Conservation (phyloP, 53 echinoderm and acorn worm genomes). For the Echinometra lucunter region DNA sequence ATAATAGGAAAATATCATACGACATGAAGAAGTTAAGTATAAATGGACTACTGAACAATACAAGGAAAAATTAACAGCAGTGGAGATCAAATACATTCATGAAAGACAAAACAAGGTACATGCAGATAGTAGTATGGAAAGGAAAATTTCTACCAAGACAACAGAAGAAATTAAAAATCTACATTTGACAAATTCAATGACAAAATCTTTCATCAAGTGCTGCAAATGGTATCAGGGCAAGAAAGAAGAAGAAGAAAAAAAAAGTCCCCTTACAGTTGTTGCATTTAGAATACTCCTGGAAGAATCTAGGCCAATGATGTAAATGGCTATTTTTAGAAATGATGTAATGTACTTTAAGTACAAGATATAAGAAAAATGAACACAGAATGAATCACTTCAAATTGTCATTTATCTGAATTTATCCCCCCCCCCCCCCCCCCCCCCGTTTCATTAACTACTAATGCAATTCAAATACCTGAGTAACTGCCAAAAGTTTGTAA, state of each 20-base stretch:
- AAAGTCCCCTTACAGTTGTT: neutral
- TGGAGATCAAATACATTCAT: neutral
- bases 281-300: neutral
- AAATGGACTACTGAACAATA: too few relatives aligned
- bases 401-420: neutral
- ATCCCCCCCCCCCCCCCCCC: neutral
- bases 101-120: neutral
- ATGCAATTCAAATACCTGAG: too few relatives aligned
- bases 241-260: neutral
- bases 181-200: neutral
- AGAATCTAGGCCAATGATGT: neutral
- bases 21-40: neutral
- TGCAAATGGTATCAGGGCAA: neutral
- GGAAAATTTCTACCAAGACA: neutral
- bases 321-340: slow-evolving; percentile 12
- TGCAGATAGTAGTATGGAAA: neutral
- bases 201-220: too few relatives aligned
- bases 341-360: neutral
- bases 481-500: too few relatives aligned
- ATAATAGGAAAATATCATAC: neutral
- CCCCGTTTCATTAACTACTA: too few relatives aligned
- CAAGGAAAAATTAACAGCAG: neutral
- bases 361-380: slow-evolving; percentile 9
- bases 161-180: neutral
- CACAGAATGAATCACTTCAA: neutral